These are phyloP conservation scores for Acronicta aceris DNA, from an alignment of 2,888 invertebrate genomes.

Conservation along the genomic window DNA sequence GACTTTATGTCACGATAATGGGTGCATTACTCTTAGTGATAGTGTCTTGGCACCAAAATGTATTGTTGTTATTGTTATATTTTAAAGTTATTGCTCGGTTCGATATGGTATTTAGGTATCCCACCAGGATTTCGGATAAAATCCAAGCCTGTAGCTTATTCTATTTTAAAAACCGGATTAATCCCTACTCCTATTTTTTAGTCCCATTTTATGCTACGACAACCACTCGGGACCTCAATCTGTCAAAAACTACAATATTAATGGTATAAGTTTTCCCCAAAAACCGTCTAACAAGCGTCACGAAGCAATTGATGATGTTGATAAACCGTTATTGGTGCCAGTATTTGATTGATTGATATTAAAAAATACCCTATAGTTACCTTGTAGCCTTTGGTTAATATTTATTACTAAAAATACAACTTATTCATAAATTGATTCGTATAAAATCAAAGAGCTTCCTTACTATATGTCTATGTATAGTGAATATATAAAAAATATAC, in stretches of 20 bases:
- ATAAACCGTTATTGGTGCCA: neutral
- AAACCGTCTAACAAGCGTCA: neutral
- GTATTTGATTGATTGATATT: conserved; percentile 10
- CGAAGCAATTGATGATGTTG: conserved; percentile 14
- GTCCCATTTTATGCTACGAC: neutral
- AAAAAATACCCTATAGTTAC: neutral
- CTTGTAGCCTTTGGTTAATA: neutral
- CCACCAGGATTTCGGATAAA: too few relatives aligned
- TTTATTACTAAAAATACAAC: too few relatives aligned
- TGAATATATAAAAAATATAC: too few relatives aligned
- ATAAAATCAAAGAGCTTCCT: too few relatives aligned
- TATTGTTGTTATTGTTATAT: neutral
- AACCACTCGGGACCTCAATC: conserved; percentile 2
- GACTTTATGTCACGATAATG: neutral
- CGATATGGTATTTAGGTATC: too few relatives aligned
- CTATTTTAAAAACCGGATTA: too few relatives aligned
- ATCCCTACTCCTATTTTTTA: too few relatives aligned
- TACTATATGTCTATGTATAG: too few relatives aligned
- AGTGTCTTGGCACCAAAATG: neutral
- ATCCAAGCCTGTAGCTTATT: too few relatives aligned
- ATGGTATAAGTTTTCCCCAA: conserved; percentile 26
- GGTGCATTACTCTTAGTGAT: neutral
- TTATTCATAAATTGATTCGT: too few relatives aligned
- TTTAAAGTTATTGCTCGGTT: neutral
- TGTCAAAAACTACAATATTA: conserved; percentile 28